Evolutionary conservation across 1,140 invertebrate genomes (phyloP).

Genomic region (Nasonia vitripennis): DNA sequence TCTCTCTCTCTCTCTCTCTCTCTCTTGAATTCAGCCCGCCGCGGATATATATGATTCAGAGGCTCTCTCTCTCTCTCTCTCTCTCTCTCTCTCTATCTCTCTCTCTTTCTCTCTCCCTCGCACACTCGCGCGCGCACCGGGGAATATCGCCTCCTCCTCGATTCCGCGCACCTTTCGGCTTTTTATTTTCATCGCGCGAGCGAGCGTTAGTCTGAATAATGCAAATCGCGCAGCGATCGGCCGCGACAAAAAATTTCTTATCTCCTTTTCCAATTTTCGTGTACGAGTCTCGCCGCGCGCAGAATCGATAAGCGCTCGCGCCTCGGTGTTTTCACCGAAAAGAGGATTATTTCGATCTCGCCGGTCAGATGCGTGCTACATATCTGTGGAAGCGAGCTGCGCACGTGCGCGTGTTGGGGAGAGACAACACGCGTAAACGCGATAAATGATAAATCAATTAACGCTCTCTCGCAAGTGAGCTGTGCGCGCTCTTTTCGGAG

Average conservation of each 20-base stretch:
- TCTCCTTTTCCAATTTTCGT: slow-evolving; percentile 14
- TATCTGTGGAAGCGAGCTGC: background rate
- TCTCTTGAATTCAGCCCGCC: background rate
- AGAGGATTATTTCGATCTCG: slow-evolving; percentile 5
- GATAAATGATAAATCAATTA: slow-evolving; percentile 41
- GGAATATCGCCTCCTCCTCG: background rate
- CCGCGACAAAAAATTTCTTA: slow-evolving; percentile 20
- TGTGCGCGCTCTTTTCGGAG: background rate
- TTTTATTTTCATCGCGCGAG: slow-evolving; percentile 10
- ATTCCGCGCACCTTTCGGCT: background rate
- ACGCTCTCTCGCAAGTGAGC: background rate
- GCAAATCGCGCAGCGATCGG: slow-evolving; percentile 15
- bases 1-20: too few relatives aligned
- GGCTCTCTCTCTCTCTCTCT: background rate
- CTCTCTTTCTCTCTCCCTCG: background rate
- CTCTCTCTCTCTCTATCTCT: background rate
- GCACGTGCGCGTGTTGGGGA: too few relatives aligned
- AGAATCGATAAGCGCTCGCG: background rate
- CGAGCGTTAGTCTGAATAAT: slow-evolving; percentile 27
- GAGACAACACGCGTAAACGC: background rate
- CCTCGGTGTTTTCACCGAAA: background rate
- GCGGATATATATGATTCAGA: slow-evolving; percentile 19
- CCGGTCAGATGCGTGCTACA: background rate
- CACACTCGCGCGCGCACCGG: background rate
- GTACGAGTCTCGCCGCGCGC: background rate